A percentile compares a stretch with the other conserved stretches of the same genome.
phyloP scores from a whole-genome alignment of 2,113 vertebrate species.

The Manacus vitellinus region DNA sequence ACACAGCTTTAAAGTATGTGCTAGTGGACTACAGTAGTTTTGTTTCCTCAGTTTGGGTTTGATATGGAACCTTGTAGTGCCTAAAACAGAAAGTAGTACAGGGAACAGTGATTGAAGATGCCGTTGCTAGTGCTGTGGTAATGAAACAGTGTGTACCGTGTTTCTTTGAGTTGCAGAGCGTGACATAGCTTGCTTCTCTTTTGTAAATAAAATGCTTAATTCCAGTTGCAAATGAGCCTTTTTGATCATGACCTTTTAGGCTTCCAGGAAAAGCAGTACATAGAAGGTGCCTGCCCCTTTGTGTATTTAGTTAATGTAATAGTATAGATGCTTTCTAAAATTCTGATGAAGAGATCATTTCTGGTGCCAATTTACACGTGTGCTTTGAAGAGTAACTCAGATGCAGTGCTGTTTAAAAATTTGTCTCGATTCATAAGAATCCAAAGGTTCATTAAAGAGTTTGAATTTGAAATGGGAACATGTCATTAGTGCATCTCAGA shows the following conservation, averaged over 20 bases:
- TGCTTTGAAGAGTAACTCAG: background rate
- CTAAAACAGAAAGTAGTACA: background rate
- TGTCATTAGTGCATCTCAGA: background rate
- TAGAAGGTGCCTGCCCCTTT: background rate
- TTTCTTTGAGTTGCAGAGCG: background rate
- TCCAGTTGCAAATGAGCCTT: background rate
- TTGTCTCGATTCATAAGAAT: background rate
- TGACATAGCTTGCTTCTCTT: background rate
- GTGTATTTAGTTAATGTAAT: background rate
- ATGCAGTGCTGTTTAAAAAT: background rate
- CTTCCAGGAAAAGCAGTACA: background rate
- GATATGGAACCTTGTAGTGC: background rate
- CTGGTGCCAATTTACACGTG: background rate
- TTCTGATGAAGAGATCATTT: background rate
- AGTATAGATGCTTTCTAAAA: background rate
- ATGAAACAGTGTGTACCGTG: accelerated
- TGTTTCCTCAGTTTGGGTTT: background rate
- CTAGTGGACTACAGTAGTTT: background rate
- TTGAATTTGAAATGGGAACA: background rate
- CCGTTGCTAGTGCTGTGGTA: background rate
- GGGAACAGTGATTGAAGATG: background rate
- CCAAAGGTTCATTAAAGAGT: background rate
- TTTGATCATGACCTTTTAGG: background rate
- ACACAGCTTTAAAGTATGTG: background rate
- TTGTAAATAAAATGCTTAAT: background rate